phyloP scores from a whole-genome alignment of 2,888 invertebrate genomes.

The Himalopsyche anomala region DNA sequence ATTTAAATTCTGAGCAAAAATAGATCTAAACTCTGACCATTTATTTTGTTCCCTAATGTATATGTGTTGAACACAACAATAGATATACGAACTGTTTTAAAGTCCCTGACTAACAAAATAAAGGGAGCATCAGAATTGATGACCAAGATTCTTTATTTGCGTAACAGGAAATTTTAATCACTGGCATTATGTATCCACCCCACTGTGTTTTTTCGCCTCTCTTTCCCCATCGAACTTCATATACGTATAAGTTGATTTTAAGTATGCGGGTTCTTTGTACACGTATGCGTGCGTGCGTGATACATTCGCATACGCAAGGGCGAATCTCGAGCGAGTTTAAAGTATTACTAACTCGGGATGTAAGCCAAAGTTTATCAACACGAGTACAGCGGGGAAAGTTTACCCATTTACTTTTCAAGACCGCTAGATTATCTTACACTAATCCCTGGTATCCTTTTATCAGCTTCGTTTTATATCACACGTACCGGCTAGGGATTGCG shows the following conservation, averaged over 20 bases:
- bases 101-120: constrained; percentile 11
- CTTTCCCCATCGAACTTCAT: neutral
- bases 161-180: constrained; percentile 43
- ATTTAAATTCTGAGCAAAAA: too few relatives aligned
- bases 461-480: constrained; percentile 1
- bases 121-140: constrained; percentile 7
- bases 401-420: constrained; percentile 38
- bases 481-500: too few relatives aligned
- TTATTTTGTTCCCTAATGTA: too few relatives aligned
- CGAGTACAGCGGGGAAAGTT: constrained; percentile 39
- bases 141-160: constrained; percentile 43
- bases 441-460: constrained; percentile 32
- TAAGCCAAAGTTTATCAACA: constrained; percentile 42
- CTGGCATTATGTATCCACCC: constrained; percentile 4
- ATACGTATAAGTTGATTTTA: neutral
- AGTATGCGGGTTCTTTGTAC: neutral
- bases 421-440: constrained; percentile 37
- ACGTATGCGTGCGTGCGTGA: constrained; percentile 19
- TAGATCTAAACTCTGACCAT: too few relatives aligned
- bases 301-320: constrained; percentile 30
- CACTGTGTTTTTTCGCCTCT: constrained; percentile 17
- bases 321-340: constrained; percentile 32
- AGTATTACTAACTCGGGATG: constrained; percentile 40
- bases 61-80: too few relatives aligned
- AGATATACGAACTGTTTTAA: neutral